These are phyloP conservation scores for Anoplophora glabripennis DNA, from an alignment of 1,140 invertebrate genomes.

Conservation along the genomic window DNA sequence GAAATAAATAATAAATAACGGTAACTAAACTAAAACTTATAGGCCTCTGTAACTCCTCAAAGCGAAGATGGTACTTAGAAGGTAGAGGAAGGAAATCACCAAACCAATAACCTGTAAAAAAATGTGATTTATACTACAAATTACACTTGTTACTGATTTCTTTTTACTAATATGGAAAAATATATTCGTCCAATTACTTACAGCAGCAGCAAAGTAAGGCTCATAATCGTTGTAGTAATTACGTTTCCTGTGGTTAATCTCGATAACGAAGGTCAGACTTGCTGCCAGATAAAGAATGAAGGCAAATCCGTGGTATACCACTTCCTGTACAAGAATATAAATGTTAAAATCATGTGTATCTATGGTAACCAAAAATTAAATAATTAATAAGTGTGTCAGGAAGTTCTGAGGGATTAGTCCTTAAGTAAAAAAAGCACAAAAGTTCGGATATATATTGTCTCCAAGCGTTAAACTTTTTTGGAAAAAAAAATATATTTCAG, in stretches of 20 bases:
- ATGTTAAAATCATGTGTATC: too few species aligned
- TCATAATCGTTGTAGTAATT: constrained; percentile 55
- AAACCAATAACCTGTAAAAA: constrained; percentile 68
- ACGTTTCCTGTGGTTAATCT: constrained; percentile 53
- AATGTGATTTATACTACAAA: constrained; percentile 11
- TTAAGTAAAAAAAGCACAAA: too few species aligned
- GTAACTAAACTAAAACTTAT: constrained; percentile 43
- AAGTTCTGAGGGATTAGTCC: too few species aligned
- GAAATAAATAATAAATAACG: constrained; percentile 16
- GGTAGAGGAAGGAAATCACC: constrained; percentile 66
- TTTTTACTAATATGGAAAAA: too few species aligned
- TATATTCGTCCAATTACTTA: constrained; percentile 51
- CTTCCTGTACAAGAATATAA: constrained; percentile 59
- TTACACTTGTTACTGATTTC: neutral
- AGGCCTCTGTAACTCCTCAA: constrained; percentile 67
- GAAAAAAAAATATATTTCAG: too few species aligned
- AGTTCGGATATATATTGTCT: too few species aligned
- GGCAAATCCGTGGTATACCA: constrained; percentile 72
- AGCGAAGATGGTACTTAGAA: constrained; percentile 71
- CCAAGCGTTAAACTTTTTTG: too few species aligned
- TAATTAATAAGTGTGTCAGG: too few species aligned
- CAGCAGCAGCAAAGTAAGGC: constrained; percentile 62
- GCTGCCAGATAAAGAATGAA: constrained; percentile 67
- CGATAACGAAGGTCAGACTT: constrained; percentile 62
- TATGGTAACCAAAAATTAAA: too few species aligned